phyloP scores from a whole-genome alignment of 2,113 vertebrate genomes.

The Eulemur rufifrons region DNA sequence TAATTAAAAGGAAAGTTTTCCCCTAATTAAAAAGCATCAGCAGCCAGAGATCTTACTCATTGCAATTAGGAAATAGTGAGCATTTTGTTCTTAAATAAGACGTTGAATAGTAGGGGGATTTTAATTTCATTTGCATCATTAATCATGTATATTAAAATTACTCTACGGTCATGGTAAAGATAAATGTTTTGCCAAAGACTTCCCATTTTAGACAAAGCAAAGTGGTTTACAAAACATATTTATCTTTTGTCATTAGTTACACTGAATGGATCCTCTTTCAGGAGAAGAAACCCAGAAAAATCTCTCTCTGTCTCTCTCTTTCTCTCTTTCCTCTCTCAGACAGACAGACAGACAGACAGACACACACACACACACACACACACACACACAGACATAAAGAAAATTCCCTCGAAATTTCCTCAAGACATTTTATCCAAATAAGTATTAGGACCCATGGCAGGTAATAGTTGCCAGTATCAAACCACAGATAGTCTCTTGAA shows the following conservation, averaged over 20 bases:
- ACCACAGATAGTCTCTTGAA: neutral
- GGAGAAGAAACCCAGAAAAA: neutral
- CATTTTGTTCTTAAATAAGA: constrained; percentile 64
- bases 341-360: neutral
- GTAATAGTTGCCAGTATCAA: neutral
- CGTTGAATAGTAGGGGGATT: neutral
- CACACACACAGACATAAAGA: neutral
- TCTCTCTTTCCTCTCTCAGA: fast-evolving
- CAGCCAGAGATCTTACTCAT: constrained; percentile 48
- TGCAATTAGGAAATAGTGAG: constrained; percentile 56
- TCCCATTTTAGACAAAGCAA: constrained; percentile 55
- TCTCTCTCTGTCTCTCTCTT: neutral
- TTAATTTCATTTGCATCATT: constrained; percentile 68
- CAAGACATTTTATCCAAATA: constrained; percentile 14
- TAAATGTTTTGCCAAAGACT: constrained; percentile 58
- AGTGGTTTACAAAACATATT: constrained; percentile 50
- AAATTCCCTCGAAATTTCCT: neutral
- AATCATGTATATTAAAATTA: constrained; percentile 66
- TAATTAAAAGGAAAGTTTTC: constrained; percentile 67
- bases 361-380: neutral
- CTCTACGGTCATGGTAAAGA: constrained; percentile 32
- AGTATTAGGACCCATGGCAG: neutral
- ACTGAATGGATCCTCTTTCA: constrained; percentile 2
- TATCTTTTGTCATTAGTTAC: constrained; percentile 49
- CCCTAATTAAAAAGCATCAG: constrained; percentile 67